A percentile compares a stretch with the other conserved stretches of the same genome.
Conservation (phyloP, 2,888 invertebrate species). For the Neocrepidodera transversa region DNA sequence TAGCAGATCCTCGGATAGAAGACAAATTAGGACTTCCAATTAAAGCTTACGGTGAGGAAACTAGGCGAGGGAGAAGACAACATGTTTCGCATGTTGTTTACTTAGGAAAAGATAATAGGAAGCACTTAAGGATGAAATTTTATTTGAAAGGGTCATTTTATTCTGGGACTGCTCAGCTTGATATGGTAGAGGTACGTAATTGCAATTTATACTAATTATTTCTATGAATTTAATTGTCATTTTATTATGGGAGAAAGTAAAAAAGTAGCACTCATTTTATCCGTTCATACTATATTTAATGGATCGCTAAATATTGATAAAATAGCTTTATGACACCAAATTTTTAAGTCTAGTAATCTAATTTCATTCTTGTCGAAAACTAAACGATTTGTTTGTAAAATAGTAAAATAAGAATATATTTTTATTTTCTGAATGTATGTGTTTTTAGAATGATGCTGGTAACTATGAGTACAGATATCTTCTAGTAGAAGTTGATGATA, state of each 20-base stretch:
- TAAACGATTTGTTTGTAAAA: too few species aligned
- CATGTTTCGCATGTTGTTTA: conserved; percentile 84
- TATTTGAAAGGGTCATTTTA: conserved; percentile 84
- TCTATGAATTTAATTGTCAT: too few species aligned
- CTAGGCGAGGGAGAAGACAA: conserved; percentile 72
- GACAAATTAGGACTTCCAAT: conserved; percentile 90
- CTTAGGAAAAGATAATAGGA: conserved; percentile 72
- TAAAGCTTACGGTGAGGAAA: conserved; percentile 88
- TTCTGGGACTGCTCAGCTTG: conserved; percentile 84
- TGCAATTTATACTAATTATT: not conserved
- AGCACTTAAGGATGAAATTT: conserved; percentile 88
- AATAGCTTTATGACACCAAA: too few species aligned
- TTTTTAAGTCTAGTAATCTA: too few species aligned
- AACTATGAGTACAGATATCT: conserved; percentile 84
- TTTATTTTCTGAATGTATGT: too few species aligned
- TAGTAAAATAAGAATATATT: too few species aligned
- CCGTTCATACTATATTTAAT: too few species aligned
- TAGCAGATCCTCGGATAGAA: conserved; percentile 75
- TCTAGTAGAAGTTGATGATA: conserved; percentile 82
- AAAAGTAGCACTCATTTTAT: too few species aligned
- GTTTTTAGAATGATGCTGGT: conserved; percentile 75
- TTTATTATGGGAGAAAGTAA: too few species aligned
- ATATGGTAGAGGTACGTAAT: conserved; percentile 77
- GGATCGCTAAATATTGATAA: too few species aligned
- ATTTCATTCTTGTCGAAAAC: too few species aligned